A percentile compares a stretch with the other conserved stretches of the same genome.
These are phyloP conservation scores for Berghia stephanieae DNA, from an alignment of 1,140 invertebrate genomes.

Conservation along the genomic window DNA sequence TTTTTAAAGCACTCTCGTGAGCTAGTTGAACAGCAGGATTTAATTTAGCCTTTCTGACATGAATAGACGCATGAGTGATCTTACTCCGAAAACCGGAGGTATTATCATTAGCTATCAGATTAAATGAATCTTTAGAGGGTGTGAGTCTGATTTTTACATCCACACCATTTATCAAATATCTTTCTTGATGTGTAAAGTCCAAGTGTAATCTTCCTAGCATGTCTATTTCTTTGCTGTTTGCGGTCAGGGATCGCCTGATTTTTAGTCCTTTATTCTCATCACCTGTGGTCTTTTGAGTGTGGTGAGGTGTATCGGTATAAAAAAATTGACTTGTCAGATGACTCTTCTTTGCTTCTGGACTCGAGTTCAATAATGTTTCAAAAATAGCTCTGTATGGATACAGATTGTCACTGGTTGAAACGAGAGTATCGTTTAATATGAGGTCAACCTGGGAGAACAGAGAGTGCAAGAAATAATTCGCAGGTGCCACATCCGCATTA, in stretches of 20 bases:
- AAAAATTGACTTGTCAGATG: background rate
- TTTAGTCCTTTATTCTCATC: background rate
- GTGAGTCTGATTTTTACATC: conserved; percentile 17
- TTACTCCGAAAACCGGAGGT: background rate
- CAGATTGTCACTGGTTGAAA: too few relatives aligned
- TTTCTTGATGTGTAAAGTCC: conserved; percentile 2
- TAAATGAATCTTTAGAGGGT: background rate
- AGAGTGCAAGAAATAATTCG: conserved; percentile 15
- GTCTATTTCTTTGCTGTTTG: conserved; percentile 1
- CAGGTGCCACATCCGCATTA: background rate
- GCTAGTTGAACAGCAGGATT: background rate
- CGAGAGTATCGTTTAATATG: conserved; percentile 9
- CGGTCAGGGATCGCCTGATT: background rate
- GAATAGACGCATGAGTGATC: background rate
- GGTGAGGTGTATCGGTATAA: background rate
- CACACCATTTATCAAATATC: too few relatives aligned
- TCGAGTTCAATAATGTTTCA: too few relatives aligned
- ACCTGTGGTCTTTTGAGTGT: background rate
- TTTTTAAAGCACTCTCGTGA: too few relatives aligned
- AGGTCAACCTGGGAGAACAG: conserved; percentile 20
- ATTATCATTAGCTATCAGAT: background rate
- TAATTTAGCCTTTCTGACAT: conserved; percentile 15
- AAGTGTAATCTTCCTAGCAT: conserved; percentile 16
- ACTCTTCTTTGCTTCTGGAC: too few relatives aligned
- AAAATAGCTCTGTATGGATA: too few relatives aligned